phyloP scores from a whole-genome alignment of 2,113 vertebrate species.

The Serilophus lunatus region DNA sequence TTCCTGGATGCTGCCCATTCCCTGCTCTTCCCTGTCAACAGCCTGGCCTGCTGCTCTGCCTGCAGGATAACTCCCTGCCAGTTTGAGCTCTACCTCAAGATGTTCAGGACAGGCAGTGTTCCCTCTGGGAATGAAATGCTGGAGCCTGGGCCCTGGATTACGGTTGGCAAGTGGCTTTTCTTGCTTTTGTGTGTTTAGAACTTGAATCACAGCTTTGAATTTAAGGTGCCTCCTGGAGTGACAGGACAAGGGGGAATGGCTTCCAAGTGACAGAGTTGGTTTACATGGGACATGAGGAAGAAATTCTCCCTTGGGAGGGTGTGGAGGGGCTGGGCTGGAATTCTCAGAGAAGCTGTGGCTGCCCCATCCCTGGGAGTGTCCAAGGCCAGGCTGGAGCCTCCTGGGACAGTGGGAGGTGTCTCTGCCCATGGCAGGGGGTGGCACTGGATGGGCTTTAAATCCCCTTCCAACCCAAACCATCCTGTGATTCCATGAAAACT shows the following conservation, averaged over 20 bases:
- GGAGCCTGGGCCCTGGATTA: neutral
- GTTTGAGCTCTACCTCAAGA: slow-evolving; percentile 59
- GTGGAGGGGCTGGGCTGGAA: too few relatives aligned
- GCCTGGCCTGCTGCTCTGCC: slow-evolving; percentile 21
- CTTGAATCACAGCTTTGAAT: too few relatives aligned
- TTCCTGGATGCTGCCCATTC: neutral
- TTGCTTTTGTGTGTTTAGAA: neutral
- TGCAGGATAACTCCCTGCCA: neutral
- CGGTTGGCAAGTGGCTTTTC: slow-evolving; percentile 28
- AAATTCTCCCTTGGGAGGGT: neutral
- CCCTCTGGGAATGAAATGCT: slow-evolving; percentile 12
- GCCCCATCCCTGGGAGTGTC: too few relatives aligned
- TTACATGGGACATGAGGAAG: neutral
- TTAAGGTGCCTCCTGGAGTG: neutral
- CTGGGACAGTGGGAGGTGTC: too few relatives aligned
- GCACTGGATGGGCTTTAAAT: too few relatives aligned
- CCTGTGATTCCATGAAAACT: too few relatives aligned
- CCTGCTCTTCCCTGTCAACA: neutral
- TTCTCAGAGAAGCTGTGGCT: too few relatives aligned
- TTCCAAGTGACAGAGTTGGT: neutral
- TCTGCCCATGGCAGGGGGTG: too few relatives aligned
- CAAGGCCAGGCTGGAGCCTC: too few relatives aligned
- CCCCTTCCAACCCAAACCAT: too few relatives aligned
- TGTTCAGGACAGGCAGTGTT: slow-evolving; percentile 49
- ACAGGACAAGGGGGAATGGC: neutral